Conservation (phyloP, 1,140 invertebrate genomes). For the Ridgeia piscesae region DNA sequence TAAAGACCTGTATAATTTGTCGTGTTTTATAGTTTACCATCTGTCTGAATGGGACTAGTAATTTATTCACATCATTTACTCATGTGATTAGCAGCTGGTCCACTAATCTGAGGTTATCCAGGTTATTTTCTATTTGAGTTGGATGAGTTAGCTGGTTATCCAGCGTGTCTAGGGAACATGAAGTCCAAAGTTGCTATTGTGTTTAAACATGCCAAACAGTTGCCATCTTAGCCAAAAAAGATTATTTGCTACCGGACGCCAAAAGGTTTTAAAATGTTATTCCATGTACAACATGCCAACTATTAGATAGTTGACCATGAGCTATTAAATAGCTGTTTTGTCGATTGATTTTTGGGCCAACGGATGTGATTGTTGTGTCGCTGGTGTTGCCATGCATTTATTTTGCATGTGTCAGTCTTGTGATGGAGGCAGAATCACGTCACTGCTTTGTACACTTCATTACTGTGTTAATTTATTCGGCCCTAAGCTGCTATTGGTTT, state of each 20-base stretch:
- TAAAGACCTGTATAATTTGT: not conserved
- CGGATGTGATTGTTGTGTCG: not conserved
- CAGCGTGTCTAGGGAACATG: not conserved
- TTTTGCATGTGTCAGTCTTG: not conserved
- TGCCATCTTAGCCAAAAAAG: not conserved
- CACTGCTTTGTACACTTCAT: not conserved
- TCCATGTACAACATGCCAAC: not conserved
- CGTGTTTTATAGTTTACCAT: not conserved
- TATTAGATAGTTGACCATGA: not conserved
- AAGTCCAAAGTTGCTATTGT: not conserved
- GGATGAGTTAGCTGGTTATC: not conserved
- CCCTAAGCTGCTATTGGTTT: not conserved
- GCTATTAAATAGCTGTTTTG: not conserved
- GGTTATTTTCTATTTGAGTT: not conserved
- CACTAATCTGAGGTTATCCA: not conserved
- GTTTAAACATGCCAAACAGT: not conserved
- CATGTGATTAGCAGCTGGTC: not conserved
- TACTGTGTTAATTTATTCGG: not conserved
- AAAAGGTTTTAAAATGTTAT: not conserved
- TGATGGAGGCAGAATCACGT: not conserved
- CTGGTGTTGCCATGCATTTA: not conserved
- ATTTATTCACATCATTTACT: not conserved
- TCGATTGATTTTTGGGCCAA: not conserved
- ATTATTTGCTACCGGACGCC: not conserved
- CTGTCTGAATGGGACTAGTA: not conserved